Conservation (phyloP, 53 echinoderm and acorn worm genomes). For the Antedon mediterranea region DNA sequence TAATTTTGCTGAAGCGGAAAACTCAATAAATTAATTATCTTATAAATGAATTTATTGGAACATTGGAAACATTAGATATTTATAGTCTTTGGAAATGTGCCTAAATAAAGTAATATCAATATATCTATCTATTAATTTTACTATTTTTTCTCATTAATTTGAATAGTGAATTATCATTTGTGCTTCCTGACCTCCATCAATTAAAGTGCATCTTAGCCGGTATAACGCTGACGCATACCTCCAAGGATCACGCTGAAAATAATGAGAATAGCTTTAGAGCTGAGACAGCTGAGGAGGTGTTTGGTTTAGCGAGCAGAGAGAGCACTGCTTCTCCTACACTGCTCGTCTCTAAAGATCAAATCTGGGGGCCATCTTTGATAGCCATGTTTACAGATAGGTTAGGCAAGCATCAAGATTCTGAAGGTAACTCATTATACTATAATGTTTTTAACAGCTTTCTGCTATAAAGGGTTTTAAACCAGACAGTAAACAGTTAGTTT, state of each 20-base stretch:
- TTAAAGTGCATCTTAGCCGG: conserved; percentile 22
- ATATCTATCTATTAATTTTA: too few species aligned
- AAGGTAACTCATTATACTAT: conserved; percentile 24
- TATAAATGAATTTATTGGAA: too few species aligned
- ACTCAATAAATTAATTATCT: too few species aligned
- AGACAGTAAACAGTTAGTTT: too few species aligned
- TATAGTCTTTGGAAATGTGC: not conserved
- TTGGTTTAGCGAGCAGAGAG: conserved; percentile 14
- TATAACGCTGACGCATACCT: conserved; percentile 45
- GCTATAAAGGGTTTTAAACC: too few species aligned
- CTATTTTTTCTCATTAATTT: not conserved
- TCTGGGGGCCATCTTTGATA: conserved; percentile 32
- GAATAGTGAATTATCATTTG: not conserved
- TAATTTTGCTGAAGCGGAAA: too few species aligned
- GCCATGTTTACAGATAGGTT: conserved; percentile 32
- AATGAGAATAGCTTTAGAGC: conserved; percentile 7
- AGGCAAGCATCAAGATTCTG: conserved; percentile 34
- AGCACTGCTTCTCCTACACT: conserved; percentile 1
- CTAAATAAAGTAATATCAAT: not conserved
- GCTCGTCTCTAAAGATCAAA: conserved; percentile 36
- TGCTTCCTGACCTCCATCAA: not conserved
- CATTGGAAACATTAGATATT: too few species aligned
- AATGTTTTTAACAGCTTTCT: too few species aligned
- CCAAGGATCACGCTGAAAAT: conserved; percentile 56
- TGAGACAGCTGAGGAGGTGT: conserved; percentile 6